phyloP scores from a whole-genome alignment of 2,888 invertebrate genomes.

The Mactromeris polynyma region DNA sequence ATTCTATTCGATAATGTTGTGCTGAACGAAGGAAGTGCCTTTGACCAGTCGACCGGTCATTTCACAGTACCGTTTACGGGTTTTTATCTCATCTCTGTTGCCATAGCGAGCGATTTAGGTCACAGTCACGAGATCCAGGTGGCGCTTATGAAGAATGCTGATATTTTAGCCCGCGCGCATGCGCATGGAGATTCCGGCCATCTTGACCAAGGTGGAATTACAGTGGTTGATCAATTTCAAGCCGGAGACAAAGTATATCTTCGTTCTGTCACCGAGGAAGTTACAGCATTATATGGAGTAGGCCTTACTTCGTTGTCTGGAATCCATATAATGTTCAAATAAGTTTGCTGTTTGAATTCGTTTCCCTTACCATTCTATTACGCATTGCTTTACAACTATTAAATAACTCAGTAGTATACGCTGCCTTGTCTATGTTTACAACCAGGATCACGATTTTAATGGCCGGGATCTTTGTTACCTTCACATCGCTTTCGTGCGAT shows the following conservation, averaged over 20 bases:
- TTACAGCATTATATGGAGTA: slow-evolving; percentile 6
- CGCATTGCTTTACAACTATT: no score
- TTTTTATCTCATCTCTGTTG: slow-evolving; percentile 24
- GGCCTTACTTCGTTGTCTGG: slow-evolving; percentile 39
- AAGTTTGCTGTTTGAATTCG: not conserved
- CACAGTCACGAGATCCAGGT: slow-evolving; percentile 39
- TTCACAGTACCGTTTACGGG: slow-evolving; percentile 27
- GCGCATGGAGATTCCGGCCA: slow-evolving; percentile 44
- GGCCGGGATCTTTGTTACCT: no score
- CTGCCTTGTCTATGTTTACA: no score
- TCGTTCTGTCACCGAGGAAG: not conserved
- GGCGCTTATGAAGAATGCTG: slow-evolving; percentile 27
- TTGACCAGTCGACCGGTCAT: not conserved
- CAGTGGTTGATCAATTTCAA: slow-evolving; percentile 7
- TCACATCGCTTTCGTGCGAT: no score
- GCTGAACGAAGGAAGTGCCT: slow-evolving; percentile 20
- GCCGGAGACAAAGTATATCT: slow-evolving; percentile 19
- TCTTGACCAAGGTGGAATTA: slow-evolving; percentile 35
- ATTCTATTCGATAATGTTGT: slow-evolving; percentile 32
- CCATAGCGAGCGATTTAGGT: slow-evolving; percentile 32
- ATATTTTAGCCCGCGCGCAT: slow-evolving; percentile 33
- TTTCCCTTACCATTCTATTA: no score
- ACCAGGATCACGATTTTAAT: no score
- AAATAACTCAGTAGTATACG: no score
- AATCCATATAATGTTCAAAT: slow-evolving; percentile 27